Evolutionary conservation across 2,113 vertebrate species (phyloP), one percentile per base, ranked within the genome.

Genomic region (Phyllostomus discolor): DNA sequence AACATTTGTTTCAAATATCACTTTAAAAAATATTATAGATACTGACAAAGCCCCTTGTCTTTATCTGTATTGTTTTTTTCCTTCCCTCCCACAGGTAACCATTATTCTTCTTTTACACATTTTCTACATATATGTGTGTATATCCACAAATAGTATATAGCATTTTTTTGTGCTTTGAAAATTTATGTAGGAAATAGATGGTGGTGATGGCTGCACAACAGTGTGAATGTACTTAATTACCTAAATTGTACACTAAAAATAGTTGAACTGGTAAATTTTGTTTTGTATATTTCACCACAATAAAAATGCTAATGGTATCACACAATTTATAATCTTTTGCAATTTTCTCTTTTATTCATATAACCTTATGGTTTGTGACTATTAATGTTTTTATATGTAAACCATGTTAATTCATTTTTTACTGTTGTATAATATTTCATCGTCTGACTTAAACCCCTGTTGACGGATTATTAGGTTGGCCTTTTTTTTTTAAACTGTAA

Each of bases 151-250:
- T 69, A 67, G 59, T 35, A 83, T 20, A 66, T 16, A 59, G 24
- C 11, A 81, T 26, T 95, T 41, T 92, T 93, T 76, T 91, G 46
- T 79, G 54, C 19, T 57, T 90, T 73, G 83, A 75, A 90, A 88
- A 43, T 69, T 35, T 84, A 62, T 78, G 38, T 41, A 73, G 52
- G 41, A 83, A 69, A 73, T 54, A 67, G 38, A 78, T 72, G n/a
- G 16, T 41, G 79, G 52, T 33, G 14, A 70, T 66, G 38, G 4
- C 38, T 88, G 17, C 15, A 95, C 26, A 62, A 28, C 26, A 62
- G 26, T 24, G 8, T 85, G 78, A 85, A 41, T 66, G 7, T 81
- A 95, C 28, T 88, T 85, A 76, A 70, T 85, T 15, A 31, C 86
- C 88, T 33, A 82, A 91, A 82, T 22, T 81, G 33, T 80, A 81